phyloP scores from a whole-genome alignment of 2,888 invertebrate species.

The Cataglyphis altisquamis region DNA sequence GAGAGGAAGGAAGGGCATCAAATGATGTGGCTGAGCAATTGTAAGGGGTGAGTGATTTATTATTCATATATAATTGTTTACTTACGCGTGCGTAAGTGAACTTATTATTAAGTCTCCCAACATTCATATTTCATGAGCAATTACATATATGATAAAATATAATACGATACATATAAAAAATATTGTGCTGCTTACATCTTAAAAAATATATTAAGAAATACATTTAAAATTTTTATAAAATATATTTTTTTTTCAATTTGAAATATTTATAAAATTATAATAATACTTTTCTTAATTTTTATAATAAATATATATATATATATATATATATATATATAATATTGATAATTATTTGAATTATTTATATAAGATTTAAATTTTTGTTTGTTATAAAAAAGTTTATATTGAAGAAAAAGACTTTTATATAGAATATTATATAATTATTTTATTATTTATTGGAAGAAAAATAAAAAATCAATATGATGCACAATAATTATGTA shows the following conservation, averaged over 20 bases:
- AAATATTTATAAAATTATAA: not conserved
- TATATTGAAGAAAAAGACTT: not conserved
- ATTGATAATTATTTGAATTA: too few species aligned
- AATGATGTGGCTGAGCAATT: not conserved
- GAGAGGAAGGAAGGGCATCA: not conserved
- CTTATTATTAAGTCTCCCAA: not conserved
- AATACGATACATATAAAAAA: not conserved
- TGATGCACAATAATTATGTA: not conserved
- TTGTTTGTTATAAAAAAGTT: not conserved
- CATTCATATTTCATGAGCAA: not conserved
- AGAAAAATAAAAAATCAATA: not conserved
- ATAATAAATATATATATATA: too few species aligned
- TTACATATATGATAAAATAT: not conserved
- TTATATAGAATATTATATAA: not conserved
- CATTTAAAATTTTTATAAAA: not conserved
- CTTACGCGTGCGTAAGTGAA: not conserved
- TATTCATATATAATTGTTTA: slow-evolving; percentile 8
- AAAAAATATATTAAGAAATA: not conserved
- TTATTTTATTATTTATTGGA: not conserved
- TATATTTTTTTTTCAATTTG: not conserved
- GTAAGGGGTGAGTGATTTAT: not conserved
- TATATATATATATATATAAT: too few species aligned
- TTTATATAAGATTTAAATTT: not conserved
- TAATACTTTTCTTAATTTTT: too few species aligned
- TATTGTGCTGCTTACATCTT: not conserved